Base-by-base conservation (phyloP, 2,113 vertebrate genomes). In the Vanacampus margaritifer region DNA sequence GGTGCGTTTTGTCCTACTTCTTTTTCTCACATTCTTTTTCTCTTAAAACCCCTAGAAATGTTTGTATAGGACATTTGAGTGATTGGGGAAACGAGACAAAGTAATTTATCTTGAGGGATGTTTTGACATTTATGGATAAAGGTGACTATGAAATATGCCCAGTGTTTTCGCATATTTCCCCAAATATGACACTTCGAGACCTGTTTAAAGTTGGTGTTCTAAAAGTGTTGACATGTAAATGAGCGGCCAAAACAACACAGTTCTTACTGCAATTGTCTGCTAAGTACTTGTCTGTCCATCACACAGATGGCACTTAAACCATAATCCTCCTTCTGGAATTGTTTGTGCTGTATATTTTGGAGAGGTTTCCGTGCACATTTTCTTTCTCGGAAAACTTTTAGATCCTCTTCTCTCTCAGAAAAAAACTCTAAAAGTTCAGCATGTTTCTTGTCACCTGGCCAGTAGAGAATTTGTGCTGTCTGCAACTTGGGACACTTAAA, bases 261-360 rank as follows among this genome's bases (percentile, higher is more conserved):
- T n/a, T 51, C 10, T 10, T 51, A 84, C 89, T 88, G 84, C 85
- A 89, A 89, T 88, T 91, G 80, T 92, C 88, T 90, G 83, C 88
- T 90, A 84, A 84, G 77, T 14, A 76, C 80, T 82, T 74, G 61
- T 86, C 81, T 89, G 86, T 87, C 83, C 81, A 67, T 69, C 87
- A 79, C 78, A 79, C 80, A 90, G 91, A 89, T 90, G 89, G 84
- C 86, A 82, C 36, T 50, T 89, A 87, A 90, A 89, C 85, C 81
- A 75, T 88, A 89, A 90, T 88, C 83, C 86, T 75, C 51, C 64
- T 84, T 84, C 79, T 88, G 81, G 86, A 91, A 81, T 80, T 86
- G 70, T 71, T 86, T 73, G 75, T 80, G 78, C 81, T 78, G 76
- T 85, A 73, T 76, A 57, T 69, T 86, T 74, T 72, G 46, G 74